Conservation (phyloP, 1,140 invertebrate species). For the Globodera rostochiensis region DNA sequence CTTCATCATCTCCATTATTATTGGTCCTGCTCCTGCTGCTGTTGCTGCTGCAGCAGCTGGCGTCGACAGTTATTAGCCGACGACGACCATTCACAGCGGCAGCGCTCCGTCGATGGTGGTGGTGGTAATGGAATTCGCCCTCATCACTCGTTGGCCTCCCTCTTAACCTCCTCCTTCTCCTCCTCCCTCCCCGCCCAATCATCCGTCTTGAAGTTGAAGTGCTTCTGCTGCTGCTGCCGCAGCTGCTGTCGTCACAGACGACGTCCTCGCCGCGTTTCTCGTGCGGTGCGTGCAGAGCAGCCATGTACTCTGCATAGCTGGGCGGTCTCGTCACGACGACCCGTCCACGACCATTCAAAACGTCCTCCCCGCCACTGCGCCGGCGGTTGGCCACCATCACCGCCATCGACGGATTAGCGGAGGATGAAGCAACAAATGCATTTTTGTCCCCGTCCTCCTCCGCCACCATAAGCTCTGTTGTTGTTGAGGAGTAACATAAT, state of each 20-base stretch:
- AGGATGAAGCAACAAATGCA: too few species aligned
- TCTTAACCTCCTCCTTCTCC: neutral
- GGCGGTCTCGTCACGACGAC: too few species aligned
- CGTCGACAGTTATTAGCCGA: neutral
- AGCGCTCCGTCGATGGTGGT: neutral
- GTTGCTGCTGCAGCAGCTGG: too few species aligned
- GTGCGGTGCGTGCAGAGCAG: too few species aligned
- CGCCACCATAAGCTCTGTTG: neutral
- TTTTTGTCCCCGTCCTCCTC: neutral
- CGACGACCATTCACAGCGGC: neutral
- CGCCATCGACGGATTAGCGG: too few species aligned
- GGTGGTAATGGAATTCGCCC: neutral
- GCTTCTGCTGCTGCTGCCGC: too few species aligned
- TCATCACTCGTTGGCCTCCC: neutral
- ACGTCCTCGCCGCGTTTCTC: neutral
- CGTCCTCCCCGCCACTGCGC: too few species aligned
- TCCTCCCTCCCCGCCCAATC: neutral
- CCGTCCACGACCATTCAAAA: too few species aligned
- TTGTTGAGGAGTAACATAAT: neutral
- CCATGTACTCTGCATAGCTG: neutral
- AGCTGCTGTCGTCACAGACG: too few species aligned
- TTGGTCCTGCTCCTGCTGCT: too few species aligned
- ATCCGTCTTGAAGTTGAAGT: neutral
- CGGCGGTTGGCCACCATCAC: too few species aligned
- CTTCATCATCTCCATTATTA: too few species aligned